Base-by-base conservation (phyloP, 2,888 invertebrate species). In the Spilosoma lubricipeda region DNA sequence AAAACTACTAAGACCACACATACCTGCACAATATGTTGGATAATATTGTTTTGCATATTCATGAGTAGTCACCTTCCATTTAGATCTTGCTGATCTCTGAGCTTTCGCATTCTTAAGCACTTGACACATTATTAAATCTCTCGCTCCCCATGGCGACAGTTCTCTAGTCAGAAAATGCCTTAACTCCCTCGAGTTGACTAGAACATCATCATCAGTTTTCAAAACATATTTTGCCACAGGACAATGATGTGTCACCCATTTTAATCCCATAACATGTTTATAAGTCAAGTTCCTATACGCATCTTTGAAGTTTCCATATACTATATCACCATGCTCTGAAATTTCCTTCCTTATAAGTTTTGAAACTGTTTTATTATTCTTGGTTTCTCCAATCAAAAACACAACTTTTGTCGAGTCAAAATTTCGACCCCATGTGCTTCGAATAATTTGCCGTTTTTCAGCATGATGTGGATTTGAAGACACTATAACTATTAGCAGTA, bases 201-300 rank as follows among this genome's bases (percentile, higher is more conserved):
- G 97, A 77, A 98, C 96, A 91, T 98, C 98, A 87, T 98, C 98
- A 88, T 98, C 98, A 75, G 97, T 88, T 70, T 98, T 98, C 73
- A 98, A 92, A 72, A 98, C 89, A 85, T 96, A 97, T 83, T 96
- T 97, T 1, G 97, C 98, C 59, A 95, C 93, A 0, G 96, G 95
- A 89, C 98, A 98, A 86, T 97, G 96, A 84, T 97, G 97, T 1
- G 96, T 93, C 33, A 97, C 97, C 97, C 98, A 98, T 88, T 98
- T 98, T 67, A 98, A 94, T 0, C 97, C 97, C 97, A 98, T 98
- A 11, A 97, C 97, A 90, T 98, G 98, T 88, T 98, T 98, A 85
- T 98, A 97, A 0, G 98, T 98, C 92, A 98, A 96, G 90, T 98
- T 98, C 70, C 97, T 96, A 87, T 98, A 98, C 0, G 97, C 96